Percentiles rank a stretch among this genome's conserved stretches.
Conservation (phyloP, 1,140 invertebrate genomes). For the Aphidius gifuensis region DNA sequence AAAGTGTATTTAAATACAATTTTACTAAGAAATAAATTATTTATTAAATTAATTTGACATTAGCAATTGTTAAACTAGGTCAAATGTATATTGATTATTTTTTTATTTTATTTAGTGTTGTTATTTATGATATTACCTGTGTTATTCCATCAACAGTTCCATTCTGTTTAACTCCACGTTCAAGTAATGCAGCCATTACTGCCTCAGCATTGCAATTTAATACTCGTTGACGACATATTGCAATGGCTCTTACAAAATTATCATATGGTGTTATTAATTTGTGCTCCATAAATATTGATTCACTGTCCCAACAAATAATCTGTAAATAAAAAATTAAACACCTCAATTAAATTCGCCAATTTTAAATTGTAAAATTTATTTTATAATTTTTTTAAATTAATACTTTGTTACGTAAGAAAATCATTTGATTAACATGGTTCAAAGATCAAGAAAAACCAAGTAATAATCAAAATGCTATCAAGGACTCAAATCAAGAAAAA, state of each 20-base stretch:
- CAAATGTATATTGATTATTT: neutral
- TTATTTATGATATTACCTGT: constrained; percentile 35
- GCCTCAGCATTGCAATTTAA: constrained; percentile 67
- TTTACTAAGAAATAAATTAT: neutral
- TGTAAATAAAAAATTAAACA: constrained; percentile 32
- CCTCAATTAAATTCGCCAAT: too few relatives aligned
- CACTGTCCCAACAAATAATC: constrained; percentile 83
- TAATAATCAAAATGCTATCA: neutral
- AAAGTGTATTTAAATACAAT: neutral
- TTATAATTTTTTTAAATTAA: constrained; percentile 5
- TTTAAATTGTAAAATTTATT: neutral
- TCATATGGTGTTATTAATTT: constrained; percentile 75
- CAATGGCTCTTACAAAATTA: constrained; percentile 78
- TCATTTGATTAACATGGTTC: neutral
- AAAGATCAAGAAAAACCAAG: neutral
- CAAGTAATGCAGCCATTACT: constrained; percentile 51
- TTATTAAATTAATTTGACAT: neutral
- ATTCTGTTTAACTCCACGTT: constrained; percentile 47
- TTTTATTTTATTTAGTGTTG: neutral
- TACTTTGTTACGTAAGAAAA: neutral
- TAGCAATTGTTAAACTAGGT: neutral
- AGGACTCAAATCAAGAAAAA: too few relatives aligned
- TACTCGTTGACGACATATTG: constrained; percentile 71
- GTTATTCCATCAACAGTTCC: constrained; percentile 44
- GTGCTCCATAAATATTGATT: constrained; percentile 82